phyloP scores from a whole-genome alignment of 2,113 vertebrate species.

The Alectura lathami region DNA sequence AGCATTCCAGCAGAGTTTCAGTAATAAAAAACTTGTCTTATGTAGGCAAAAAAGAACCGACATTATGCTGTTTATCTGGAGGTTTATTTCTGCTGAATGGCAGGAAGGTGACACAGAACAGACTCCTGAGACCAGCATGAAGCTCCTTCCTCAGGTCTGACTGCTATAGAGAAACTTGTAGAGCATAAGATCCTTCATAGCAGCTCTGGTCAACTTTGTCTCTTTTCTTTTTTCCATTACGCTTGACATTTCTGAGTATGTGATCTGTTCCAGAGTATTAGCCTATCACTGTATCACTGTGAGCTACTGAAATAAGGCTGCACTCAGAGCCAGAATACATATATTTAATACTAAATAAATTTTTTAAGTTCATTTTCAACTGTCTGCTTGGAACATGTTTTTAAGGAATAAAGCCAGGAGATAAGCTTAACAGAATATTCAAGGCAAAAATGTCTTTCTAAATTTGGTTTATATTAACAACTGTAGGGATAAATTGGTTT shows the following conservation, averaged over 20 bases:
- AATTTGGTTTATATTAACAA: conserved; percentile 19
- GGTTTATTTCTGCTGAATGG: conserved; percentile 17
- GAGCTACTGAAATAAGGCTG: neutral
- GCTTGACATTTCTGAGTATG: conserved; percentile 18
- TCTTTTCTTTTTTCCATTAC: neutral
- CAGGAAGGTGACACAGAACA: neutral
- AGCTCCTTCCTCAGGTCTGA: neutral
- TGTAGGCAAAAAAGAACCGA: conserved; percentile 45
- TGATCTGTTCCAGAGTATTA: neutral
- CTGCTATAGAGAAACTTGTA: neutral
- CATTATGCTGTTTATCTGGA: conserved; percentile 5
- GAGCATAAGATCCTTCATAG: neutral
- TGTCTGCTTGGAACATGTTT: neutral
- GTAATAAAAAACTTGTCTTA: conserved; percentile 55
- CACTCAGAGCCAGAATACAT: neutral
- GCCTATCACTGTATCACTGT: neutral
- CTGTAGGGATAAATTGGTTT: conserved; percentile 11
- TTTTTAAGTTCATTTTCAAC: neutral
- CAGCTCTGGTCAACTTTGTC: neutral
- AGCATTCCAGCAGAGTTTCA: conserved; percentile 39
- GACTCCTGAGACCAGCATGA: neutral
- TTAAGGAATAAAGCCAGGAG: neutral
- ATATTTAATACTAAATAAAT: neutral
- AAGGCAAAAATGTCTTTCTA: neutral
- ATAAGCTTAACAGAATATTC: neutral